Evolutionary conservation across 2,888 invertebrate species (phyloP), one percentile per base, ranked within the genome.

Genomic region (Plemyria rubiginata): DNA sequence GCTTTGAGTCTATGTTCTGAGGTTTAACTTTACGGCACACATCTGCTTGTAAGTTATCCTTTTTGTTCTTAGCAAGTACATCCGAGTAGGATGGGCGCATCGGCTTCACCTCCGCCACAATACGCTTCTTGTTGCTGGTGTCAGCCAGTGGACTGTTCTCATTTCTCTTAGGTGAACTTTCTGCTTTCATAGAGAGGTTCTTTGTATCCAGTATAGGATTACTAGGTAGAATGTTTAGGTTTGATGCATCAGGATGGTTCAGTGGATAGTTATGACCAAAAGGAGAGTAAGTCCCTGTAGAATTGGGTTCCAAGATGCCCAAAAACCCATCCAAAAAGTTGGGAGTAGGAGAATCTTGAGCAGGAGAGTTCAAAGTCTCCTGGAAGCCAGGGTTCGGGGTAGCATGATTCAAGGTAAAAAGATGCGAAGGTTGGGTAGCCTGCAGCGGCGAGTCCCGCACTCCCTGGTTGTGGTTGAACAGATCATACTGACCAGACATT

Each of bases 11-110:
- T 79, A 81, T 75, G 76, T 81, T 93, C 78, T 85, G 92, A 68
- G 77, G 85, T 81, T 81, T 85, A 50, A 83, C 84, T 74, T 94
- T 94, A 58, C 89, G 91, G 51, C 92, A 84, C 12, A 86, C 78
- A 65, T 94, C 94, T 7, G 84, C 66, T 60, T 79, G 85, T 29
- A 84, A 73, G 73, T 92, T 94, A 73, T 93, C 94, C 68, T 93
- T 94, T 40, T 90, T 87, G 66, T 93, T 93, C 86, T 97, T 97
- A 36, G 96, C 95, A 46, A 97, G 81, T 7, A 97, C 96, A 88
- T 97, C 97, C 0, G 97, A 97, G 82, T 97, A 97, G 12, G 96
- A 95, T 54, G 97, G 97, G 57, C 97, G 94, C 97, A 97, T 97
- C 0, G 97, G 97, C 77, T 96, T 96, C 0, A 97, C 97, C 88